Base-by-base conservation (phyloP, 2,888 invertebrate genomes). In the Lypha dubia region DNA sequence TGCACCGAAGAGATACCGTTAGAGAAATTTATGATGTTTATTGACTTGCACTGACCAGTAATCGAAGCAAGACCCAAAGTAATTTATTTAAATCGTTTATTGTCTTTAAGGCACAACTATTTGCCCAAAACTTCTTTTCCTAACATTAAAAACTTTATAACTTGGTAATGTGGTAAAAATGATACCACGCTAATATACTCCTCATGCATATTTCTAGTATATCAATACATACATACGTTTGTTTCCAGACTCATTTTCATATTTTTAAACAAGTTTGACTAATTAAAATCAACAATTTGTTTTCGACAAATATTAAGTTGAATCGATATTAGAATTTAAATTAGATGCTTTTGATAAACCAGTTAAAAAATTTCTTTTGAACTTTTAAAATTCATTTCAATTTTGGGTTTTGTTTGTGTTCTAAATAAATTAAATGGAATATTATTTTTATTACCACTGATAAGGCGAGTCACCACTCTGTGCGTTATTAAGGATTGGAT, bases 311-410 rank as follows among this genome's bases (percentile, higher is more conserved):
- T 22, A 22, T 20, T 8, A 51, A 51, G 13, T 20, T 22, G 1
- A 51, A 9, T 51, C 11, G 20, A 20, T 68, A 58, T 73, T 28
- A 22, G 58, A 73, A 60, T 67, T 44, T 79, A 56, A 68, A 70
- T 68, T 68, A 35, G 44, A 35, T 56, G 56, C 56, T 73, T 53
- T 62, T 51, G 51, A 60, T 24, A 38, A 15, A 11, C 15, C 1
- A 24, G 1, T 28, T 13, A 60, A 1, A 32, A 35, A 8, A 46
- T 1, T 11, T 28, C n/a, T 74, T 32, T 22, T 6, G 17, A 44
- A 60, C 38, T 11, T 71, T 44, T 44, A 17, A 17, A 71, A 44
- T 20, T 7, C 13, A 35, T 11, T 22, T 28, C 1, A 15, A n/a
- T 46, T 28, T 32, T 11, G 28, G 28, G n/a, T 38, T 56, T 28